These are phyloP conservation scores for Globodera ellingtonae DNA, from an alignment of 1,140 invertebrate genomes.

Conservation along the genomic window DNA sequence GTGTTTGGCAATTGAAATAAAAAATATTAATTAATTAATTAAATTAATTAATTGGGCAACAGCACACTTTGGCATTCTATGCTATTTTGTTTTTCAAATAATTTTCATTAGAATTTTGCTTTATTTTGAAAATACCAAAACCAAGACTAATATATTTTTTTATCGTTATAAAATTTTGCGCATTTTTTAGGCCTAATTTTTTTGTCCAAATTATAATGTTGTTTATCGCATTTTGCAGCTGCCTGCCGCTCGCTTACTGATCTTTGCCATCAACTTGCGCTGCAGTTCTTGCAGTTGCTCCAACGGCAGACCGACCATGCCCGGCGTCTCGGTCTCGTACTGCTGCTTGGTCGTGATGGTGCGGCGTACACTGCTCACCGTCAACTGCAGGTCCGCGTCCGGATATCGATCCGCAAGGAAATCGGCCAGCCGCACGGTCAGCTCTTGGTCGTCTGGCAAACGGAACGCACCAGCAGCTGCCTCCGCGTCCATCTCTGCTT, in stretches of 20 bases:
- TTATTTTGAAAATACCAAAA: background rate
- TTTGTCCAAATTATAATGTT: background rate
- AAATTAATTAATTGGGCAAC: no score
- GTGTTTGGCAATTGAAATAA: background rate
- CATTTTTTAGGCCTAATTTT: background rate
- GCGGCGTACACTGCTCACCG: constrained; percentile 57
- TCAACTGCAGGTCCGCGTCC: constrained; percentile 58
- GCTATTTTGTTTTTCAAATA: background rate
- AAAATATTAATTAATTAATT: background rate
- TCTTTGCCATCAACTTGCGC: constrained; percentile 56
- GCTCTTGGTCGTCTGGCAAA: constrained; percentile 51
- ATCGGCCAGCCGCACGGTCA: constrained; percentile 52
- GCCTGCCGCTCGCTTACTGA: constrained; percentile 46
- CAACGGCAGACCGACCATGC: constrained; percentile 57
- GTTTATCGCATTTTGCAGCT: background rate
- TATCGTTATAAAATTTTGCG: background rate
- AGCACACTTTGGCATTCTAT: no score
- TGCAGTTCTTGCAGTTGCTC: constrained; percentile 58
- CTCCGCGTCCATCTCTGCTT: constrained; percentile 51
- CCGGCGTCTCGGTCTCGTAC: constrained; percentile 64
- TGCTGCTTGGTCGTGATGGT: constrained; percentile 63
- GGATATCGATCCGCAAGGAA: constrained; percentile 51
- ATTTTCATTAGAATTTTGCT: background rate
- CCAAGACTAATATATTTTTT: background rate
- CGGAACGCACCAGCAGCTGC: constrained; percentile 19